phyloP scores from a whole-genome alignment of 2,797 vertebrate genomes.

The Pseudopleuronectes americanus region DNA sequence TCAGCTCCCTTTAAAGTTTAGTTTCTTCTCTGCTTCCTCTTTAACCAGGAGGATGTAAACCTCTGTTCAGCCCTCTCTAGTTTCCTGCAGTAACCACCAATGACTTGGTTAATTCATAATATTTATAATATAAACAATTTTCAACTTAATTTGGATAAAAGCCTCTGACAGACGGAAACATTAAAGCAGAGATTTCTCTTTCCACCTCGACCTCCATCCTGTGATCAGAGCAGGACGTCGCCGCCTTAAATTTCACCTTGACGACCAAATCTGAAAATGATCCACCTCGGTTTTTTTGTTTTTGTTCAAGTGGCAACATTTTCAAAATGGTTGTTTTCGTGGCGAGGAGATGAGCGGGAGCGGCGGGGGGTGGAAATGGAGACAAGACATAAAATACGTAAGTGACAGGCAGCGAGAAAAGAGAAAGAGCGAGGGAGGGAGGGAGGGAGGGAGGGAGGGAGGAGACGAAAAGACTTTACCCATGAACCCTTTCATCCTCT shows the following conservation, averaged over 20 bases:
- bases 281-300: not conserved
- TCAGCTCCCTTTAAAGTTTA: too few relatives aligned
- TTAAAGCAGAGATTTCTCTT: not conserved
- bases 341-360: constrained; percentile 13
- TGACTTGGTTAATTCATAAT: too few relatives aligned
- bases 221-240: not conserved
- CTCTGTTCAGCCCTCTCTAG: too few relatives aligned
- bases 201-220: not conserved
- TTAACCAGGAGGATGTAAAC: too few relatives aligned
- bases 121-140: not conserved
- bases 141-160: not conserved
- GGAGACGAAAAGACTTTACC: constrained; percentile 39
- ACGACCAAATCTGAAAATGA: constrained; percentile 10
- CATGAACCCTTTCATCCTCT: constrained; percentile 63
- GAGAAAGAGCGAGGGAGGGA: constrained; percentile 18
- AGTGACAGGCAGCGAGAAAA: constrained; percentile 46
- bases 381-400: constrained; percentile 42
- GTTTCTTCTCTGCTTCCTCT: too few relatives aligned
- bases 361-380: constrained; percentile 19
- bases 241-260: not conserved
- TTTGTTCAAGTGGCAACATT: constrained; percentile 12
- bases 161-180: not conserved
- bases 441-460: constrained; percentile 18
- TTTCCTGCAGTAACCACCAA: too few relatives aligned
- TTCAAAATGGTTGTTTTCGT: constrained; percentile 13